These are phyloP conservation scores for Cotesia congregata DNA, from an alignment of 2,888 invertebrate genomes.

Conservation along the genomic window DNA sequence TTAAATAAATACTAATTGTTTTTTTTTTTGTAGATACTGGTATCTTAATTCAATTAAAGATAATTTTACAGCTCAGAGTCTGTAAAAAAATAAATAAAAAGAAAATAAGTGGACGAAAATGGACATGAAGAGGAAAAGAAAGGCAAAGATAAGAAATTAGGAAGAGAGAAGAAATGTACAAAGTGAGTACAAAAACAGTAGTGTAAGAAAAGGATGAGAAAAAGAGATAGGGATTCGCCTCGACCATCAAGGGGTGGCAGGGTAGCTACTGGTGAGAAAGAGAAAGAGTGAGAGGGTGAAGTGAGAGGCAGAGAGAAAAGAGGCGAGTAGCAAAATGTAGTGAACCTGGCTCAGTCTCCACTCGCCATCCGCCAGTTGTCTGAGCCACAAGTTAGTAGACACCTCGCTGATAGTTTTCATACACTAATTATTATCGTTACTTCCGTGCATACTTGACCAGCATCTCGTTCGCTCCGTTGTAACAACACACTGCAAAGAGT, in stretches of 20 bases:
- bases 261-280: conserved; percentile 9
- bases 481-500: conserved; percentile 37
- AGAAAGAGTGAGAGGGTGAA: conserved; percentile 29
- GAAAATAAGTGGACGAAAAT: conserved; percentile 25
- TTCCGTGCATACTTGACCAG: conserved; percentile 48
- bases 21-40: background rate
- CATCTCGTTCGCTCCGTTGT: conserved; percentile 45
- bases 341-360: conserved; percentile 50
- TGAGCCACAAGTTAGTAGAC: conserved; percentile 52
- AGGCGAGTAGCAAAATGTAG: conserved; percentile 43
- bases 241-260: conserved; percentile 28
- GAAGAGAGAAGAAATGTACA: background rate
- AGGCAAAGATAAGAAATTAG: conserved; percentile 25
- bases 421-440: background rate
- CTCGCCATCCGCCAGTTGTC: conserved; percentile 51
- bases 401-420: conserved; percentile 52
- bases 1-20: background rate
- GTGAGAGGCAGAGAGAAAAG: conserved; percentile 20
- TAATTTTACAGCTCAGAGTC: background rate
- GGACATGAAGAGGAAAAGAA: conserved; percentile 21
- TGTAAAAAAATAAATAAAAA: conserved; percentile 6
- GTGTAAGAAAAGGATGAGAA: conserved; percentile 14
- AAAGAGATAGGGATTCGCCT: conserved; percentile 27
- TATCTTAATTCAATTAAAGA: conserved; percentile 14
- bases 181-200: conserved; percentile 9